Base-by-base conservation (phyloP, 2,797 vertebrate species). In the Erpetoichthys calabaricus region DNA sequence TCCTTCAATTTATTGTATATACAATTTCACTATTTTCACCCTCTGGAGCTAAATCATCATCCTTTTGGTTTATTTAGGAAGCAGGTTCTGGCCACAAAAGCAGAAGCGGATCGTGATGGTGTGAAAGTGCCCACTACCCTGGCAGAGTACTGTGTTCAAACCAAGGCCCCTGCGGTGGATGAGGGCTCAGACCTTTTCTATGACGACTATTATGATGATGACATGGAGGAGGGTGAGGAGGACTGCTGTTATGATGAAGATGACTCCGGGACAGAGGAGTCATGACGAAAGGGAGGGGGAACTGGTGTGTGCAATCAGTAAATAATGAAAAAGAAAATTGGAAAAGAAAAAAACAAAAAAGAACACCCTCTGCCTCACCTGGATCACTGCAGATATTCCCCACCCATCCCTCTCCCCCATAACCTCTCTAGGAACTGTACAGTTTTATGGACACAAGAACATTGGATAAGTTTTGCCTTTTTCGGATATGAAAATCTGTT, bases 141-240 rank as follows among this genome's bases (percentile, higher is more conserved):
- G 79, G 94, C 92, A 0, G 94, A 98, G 70, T 97, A 98, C 68
- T 98, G 94, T 0, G 85, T 97, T 57, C 90, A 91, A 77, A 97
- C 90, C 51, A 89, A 88, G 63, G 90, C 87, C 7, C 91, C 92
- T 0, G 81, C 81, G 9, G 85, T 86, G 0, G 93, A 97, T 3
- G 92, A 94, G 59, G 92, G 91, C 69, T 91, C 92, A 0, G 94
- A 94, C 75, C 88, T 98, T 56, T 84, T 97, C 67, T 97, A 97
- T 0, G 93, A 97, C 0, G 91, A 97, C 77, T 91, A 93, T 75
- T 97, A 93, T 0, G 91, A 97, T 6, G 93, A 95, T 2, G 90
- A 89, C 0, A 88, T 92, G 63, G 89, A 88, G 0, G 71, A 82
- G 8, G 72, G 78, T 2, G 88, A 76, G 61, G 88, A 91, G 59